Conservation (phyloP, 2,113 vertebrate genomes). For the Zosterops borbonicus region DNA sequence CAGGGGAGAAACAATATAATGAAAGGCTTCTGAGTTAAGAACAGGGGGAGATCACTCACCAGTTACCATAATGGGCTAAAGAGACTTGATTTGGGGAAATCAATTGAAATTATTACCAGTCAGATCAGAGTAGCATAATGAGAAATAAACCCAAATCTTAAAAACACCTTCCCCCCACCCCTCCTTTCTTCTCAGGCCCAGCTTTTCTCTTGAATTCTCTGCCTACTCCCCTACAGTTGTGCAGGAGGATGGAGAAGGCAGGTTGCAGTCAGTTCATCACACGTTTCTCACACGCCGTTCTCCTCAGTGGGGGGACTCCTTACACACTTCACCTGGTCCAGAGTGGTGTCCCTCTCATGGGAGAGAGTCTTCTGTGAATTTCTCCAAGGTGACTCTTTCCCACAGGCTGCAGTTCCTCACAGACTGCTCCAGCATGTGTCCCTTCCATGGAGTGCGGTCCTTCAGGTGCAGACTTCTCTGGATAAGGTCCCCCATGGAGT, state of each 20-base stretch:
- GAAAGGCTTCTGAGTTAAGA: neutral
- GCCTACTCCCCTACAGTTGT: neutral
- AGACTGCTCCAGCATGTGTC: neutral
- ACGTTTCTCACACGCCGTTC: rapidly evolving
- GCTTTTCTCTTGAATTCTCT: neutral
- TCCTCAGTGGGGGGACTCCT: neutral
- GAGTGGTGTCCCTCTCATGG: neutral
- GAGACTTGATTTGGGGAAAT: neutral
- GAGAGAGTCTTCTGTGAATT: neutral
- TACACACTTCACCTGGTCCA: neutral
- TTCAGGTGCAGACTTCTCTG: neutral
- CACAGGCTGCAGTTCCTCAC: neutral
- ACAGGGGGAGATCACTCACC: neutral
- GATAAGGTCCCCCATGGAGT: rapidly evolving
- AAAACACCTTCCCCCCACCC: neutral
- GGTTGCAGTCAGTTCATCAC: neutral
- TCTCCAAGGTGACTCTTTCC: neutral
- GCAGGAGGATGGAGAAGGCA: neutral
- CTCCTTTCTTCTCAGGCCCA: neutral
- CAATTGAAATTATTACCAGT: neutral
- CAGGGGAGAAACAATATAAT: neutral
- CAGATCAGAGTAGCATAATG: rapidly evolving
- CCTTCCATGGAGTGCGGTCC: neutral
- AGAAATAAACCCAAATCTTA: neutral
- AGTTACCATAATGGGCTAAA: neutral